Evolutionary conservation across 2,797 vertebrate species (phyloP), one percentile per base, ranked within the genome.

Genomic region (Etheostoma perlongum): DNA sequence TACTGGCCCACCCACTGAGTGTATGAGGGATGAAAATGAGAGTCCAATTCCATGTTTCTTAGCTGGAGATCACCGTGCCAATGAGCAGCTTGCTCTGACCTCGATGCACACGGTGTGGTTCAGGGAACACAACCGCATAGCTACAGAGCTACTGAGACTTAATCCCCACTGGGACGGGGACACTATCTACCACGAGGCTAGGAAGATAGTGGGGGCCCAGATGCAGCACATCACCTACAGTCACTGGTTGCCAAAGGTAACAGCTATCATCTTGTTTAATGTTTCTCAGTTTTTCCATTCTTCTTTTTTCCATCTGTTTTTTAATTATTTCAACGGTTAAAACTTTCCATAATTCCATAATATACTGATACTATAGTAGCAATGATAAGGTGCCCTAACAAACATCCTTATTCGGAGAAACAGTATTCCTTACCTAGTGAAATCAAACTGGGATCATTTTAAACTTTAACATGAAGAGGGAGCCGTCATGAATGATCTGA

Each of bases 131-230:
- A 99, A 99, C 88, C 97, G 98, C 73, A 91, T 99, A 11, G 98
- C 98, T 1, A 91, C 96, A 0, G 97, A 98, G 88, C 90, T 99
- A 19, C 94, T 99, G 65, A 93, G 94, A 67, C 94, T 99, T 27
- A 99, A 99, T 90, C 97, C 98, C 0, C 98, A 99, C 88, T 99
- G 98, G 98, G 98, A 99, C 0, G 98, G 98, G 0, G 98, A 99
- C 92, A 99, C 98, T 83, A 95, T 99, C 86, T 99, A 99, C 93
- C 96, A 99, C 0, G 98, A 99, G 92, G 95, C 98, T 48, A 94
- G 98, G 27, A 99, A 99, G 93, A 95, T 99, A 25, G 96, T 99
- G 46, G 98, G 98, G 7, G 98, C 98, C 6, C 95, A 99, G 94
- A 96, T 99, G 95, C 98, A 99, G 87, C 98, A 99, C 88, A 97